Conservation (phyloP, 2,797 vertebrate genomes). For the Lutjanus campechanus region DNA sequence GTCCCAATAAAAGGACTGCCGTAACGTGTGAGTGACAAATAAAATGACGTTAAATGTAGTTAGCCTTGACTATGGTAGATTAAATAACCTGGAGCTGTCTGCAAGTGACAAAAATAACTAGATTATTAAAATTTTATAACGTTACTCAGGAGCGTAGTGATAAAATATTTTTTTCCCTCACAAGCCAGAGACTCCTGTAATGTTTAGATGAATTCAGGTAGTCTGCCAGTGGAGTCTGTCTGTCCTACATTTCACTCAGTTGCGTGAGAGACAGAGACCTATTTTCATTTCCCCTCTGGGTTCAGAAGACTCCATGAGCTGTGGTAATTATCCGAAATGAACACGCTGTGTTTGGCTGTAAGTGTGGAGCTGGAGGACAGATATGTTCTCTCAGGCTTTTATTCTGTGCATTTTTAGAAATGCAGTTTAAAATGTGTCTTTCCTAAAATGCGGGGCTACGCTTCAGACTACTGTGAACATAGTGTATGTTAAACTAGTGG, state of each 20-base stretch:
- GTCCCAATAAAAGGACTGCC: rapidly evolving
- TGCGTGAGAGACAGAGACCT: constrained; percentile 28
- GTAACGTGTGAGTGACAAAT: neutral
- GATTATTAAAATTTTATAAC: constrained; percentile 34
- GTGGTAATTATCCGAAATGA: neutral
- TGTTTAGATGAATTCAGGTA: neutral
- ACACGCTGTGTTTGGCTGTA: neutral
- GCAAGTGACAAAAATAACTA: constrained; percentile 29
- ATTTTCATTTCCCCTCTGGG: constrained; percentile 3
- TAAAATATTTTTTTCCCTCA: too few relatives aligned
- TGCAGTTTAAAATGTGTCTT: neutral
- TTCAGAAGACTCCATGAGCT: neutral
- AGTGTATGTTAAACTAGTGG: neutral
- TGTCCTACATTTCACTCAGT: constrained; percentile 51
- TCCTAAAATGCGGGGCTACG: too few relatives aligned
- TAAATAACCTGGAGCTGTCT: neutral
- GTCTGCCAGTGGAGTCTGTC: constrained; percentile 3
- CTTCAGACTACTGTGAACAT: neutral
- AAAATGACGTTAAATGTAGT: neutral
- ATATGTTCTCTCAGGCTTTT: too few relatives aligned
- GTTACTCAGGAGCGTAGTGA: neutral
- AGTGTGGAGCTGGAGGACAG: neutral
- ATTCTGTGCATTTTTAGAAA: neutral
- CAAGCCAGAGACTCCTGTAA: neutral
- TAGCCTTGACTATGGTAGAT: neutral